phyloP scores from a whole-genome alignment of 2,797 vertebrate genomes.

The Cirrhinus mrigala region DNA sequence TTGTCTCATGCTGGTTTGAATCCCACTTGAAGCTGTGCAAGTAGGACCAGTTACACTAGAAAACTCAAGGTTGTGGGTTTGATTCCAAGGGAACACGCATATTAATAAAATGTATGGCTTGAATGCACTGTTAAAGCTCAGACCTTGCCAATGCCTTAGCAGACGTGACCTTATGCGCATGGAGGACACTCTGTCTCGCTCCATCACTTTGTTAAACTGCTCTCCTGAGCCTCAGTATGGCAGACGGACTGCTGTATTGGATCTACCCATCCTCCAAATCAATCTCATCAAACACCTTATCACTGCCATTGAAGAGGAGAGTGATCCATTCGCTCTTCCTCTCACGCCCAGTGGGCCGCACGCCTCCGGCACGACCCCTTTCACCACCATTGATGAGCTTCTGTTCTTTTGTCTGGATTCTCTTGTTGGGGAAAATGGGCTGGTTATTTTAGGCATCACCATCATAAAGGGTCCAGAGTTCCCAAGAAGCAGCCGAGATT shows the following conservation, averaged over 20 bases:
- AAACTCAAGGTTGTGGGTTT: neutral
- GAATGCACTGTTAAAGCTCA: slow-evolving; percentile 8
- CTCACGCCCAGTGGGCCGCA: slow-evolving; percentile 21
- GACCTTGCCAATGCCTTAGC: neutral
- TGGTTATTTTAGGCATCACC: slow-evolving; percentile 75
- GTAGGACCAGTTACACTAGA: neutral
- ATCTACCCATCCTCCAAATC: slow-evolving; percentile 67
- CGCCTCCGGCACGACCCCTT: slow-evolving; percentile 63
- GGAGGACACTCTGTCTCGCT: slow-evolving; percentile 15
- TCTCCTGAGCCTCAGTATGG: slow-evolving; percentile 40
- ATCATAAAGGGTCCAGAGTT: slow-evolving; percentile 66
- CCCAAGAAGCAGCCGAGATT: slow-evolving; percentile 57
- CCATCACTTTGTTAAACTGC: slow-evolving; percentile 30
- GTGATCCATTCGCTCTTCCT: slow-evolving; percentile 65
- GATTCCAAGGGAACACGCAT: neutral
- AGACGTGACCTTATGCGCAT: slow-evolving; percentile 22
- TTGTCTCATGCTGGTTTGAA: neutral
- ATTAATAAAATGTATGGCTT: neutral
- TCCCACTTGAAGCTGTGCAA: neutral
- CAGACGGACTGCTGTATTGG: slow-evolving; percentile 36
- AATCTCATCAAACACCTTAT: slow-evolving; percentile 77
- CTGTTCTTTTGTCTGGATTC: slow-evolving; percentile 70
- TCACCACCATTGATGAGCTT: slow-evolving; percentile 72
- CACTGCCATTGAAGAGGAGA: slow-evolving; percentile 46
- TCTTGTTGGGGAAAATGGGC: slow-evolving; percentile 60